A percentile compares a stretch with the other conserved stretches of the same genome.
phyloP scores from a whole-genome alignment of 2,797 vertebrate species.

The Chelonia mydas region DNA sequence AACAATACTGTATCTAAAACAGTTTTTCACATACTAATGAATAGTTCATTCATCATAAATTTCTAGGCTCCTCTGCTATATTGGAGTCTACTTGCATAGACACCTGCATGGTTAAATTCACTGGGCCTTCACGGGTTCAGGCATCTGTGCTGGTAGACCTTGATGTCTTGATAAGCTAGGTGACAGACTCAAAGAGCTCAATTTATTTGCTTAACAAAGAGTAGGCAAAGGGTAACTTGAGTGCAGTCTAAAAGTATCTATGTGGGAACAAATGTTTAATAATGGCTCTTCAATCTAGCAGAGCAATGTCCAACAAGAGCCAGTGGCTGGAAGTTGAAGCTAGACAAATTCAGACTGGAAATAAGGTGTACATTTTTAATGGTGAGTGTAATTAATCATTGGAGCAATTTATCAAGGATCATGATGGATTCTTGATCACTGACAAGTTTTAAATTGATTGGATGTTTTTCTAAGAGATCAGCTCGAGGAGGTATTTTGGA shows the following conservation, averaged over 20 bases:
- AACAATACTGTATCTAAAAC: rapidly evolving
- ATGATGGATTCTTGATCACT: not conserved
- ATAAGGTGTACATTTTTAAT: not conserved
- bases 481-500: not conserved
- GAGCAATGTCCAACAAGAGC: not conserved
- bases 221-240: not conserved
- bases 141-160: rapidly evolving
- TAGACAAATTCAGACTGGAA: not conserved
- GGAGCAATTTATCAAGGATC: not conserved
- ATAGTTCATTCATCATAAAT: rapidly evolving
- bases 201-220: not conserved
- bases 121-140: not conserved
- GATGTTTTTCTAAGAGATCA: not conserved
- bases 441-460: not conserved
- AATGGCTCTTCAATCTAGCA: not conserved
- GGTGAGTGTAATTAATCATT: not conserved
- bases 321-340: not conserved
- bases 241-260: not conserved
- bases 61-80: not conserved
- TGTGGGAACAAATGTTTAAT: not conserved
- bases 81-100: rapidly evolving
- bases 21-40: not conserved
- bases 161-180: not conserved
- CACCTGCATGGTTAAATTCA: rapidly evolving
- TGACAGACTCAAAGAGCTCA: not conserved